Evolutionary conservation across 2,797 vertebrate species (phyloP).

Genomic region (Scolopax bukidnonensis): DNA sequence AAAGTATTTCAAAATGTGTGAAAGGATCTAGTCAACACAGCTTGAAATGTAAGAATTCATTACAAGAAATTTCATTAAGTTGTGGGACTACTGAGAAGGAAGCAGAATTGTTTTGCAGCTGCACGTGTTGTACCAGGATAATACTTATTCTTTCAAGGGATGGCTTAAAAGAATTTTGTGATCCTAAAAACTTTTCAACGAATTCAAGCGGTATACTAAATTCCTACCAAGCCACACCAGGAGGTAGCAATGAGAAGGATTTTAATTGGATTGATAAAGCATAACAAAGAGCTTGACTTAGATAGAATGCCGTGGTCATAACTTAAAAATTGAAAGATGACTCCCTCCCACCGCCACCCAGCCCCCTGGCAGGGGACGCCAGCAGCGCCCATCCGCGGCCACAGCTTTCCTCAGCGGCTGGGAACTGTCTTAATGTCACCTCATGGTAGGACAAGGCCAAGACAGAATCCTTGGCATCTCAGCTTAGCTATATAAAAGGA

Average conservation of each 20-base stretch:
- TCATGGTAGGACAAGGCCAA: neutral
- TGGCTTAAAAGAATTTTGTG: neutral
- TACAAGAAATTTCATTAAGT: neutral
- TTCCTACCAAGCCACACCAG: neutral
- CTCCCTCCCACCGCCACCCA: neutral
- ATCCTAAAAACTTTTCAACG: neutral
- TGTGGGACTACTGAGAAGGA: neutral
- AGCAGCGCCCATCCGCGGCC: neutral
- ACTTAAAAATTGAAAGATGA: constrained; percentile 7
- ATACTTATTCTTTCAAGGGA: too few species aligned
- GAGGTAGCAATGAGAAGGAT: neutral
- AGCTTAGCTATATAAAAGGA: neutral
- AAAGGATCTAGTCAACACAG: neutral
- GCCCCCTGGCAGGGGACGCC: constrained; percentile 15
- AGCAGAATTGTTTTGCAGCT: constrained; percentile 45
- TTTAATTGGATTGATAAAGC: constrained; percentile 12
- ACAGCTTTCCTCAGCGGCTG: neutral
- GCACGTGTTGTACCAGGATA: neutral
- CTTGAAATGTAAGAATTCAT: neutral
- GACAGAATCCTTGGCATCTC: neutral
- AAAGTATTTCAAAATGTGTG: neutral
- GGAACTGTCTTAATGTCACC: neutral
- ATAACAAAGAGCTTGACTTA: constrained; percentile 35
- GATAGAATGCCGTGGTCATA: neutral
- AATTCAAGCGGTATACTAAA: neutral